A percentile compares a stretch with the other conserved stretches of the same genome.
These are phyloP conservation scores for Muntiacus reevesi DNA, from an alignment of 2,113 vertebrate genomes.

Conservation along the genomic window DNA sequence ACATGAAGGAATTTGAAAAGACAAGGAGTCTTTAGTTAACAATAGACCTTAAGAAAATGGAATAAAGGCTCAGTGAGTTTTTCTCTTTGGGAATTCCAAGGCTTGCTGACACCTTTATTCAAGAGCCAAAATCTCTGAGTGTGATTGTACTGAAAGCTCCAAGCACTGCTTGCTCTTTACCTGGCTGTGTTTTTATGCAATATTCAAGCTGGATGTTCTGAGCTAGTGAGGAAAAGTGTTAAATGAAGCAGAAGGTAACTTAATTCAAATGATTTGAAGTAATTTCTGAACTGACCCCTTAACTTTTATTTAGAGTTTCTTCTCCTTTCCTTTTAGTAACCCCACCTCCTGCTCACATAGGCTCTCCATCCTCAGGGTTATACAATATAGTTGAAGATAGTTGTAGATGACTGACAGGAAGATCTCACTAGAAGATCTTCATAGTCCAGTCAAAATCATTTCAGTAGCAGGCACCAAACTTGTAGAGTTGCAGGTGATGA, in stretches of 20 bases:
- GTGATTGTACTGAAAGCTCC: not conserved
- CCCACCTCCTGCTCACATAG: not conserved
- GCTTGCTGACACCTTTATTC: conserved; percentile 78
- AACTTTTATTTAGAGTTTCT: not conserved
- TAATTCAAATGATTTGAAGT: not conserved
- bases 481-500: not conserved
- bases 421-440: not conserved
- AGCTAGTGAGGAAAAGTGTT: not conserved
- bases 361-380: not conserved
- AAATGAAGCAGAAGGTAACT: not conserved
- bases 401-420: not conserved
- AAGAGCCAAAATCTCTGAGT: conserved; percentile 18
- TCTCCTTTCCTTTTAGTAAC: not conserved
- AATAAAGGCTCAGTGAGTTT: conserved; percentile 79
- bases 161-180: conserved; percentile 28
- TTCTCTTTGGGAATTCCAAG: conserved; percentile 77
- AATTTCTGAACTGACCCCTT: not conserved
- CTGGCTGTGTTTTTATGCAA: not conserved
- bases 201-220: not conserved
- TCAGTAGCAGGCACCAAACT: not conserved
- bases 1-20: conserved; percentile 78
- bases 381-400: not conserved
- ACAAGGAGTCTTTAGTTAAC: conserved; percentile 80
- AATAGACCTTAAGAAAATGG: conserved; percentile 81
- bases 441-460: not conserved